These are phyloP conservation scores for Tragopan temminckii DNA, from an alignment of 2,797 vertebrate genomes.

Conservation along the genomic window DNA sequence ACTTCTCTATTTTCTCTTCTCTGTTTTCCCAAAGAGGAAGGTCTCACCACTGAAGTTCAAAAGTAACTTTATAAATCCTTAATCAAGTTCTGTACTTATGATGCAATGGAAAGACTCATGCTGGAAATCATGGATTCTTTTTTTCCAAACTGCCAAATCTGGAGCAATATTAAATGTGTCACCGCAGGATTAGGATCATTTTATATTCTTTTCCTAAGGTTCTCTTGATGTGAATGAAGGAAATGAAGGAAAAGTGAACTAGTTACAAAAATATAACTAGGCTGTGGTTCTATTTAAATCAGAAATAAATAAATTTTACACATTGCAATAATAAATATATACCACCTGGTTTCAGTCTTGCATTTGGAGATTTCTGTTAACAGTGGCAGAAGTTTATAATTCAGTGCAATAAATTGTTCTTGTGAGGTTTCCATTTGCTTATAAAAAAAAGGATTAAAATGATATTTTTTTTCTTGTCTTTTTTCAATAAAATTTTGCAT, in stretches of 20 bases:
- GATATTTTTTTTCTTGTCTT: background rate
- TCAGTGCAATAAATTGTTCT: background rate
- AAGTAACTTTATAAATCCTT: background rate
- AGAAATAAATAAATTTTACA: background rate
- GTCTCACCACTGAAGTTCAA: fast-evolving
- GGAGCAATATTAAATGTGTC: background rate
- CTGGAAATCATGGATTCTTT: background rate
- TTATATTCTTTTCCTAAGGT: background rate
- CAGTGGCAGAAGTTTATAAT: background rate
- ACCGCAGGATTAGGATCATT: background rate
- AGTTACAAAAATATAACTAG: background rate
- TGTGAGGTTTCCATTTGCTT: background rate
- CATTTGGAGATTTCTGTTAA: background rate
- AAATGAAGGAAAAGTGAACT: background rate
- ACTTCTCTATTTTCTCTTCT: background rate
- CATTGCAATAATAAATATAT: background rate
- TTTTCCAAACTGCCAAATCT: background rate
- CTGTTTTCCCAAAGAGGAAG: background rate
- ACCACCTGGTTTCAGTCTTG: background rate
- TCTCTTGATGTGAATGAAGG: background rate
- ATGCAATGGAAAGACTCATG: background rate
- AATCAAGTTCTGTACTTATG: background rate
- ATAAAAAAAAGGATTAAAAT: background rate
- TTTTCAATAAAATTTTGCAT: background rate
- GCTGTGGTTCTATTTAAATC: background rate